These are phyloP conservation scores for Brachionus plicatilis DNA, from an alignment of 1,140 invertebrate species.

Conservation along the genomic window DNA sequence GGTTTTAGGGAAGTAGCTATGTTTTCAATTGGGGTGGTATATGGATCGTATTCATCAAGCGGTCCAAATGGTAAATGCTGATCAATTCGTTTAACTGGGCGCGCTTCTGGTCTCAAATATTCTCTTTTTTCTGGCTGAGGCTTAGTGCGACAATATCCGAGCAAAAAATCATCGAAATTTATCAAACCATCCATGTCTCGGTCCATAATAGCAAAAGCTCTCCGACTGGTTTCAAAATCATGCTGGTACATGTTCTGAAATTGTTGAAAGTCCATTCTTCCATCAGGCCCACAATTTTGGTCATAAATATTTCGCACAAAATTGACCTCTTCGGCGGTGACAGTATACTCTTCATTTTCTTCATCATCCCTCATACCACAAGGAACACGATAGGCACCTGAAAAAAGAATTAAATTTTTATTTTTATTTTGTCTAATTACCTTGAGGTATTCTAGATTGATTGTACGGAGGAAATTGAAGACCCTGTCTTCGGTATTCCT, in stretches of 20 bases:
- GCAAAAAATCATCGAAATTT: constrained; percentile 22
- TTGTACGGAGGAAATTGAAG: neutral
- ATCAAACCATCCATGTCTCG: neutral
- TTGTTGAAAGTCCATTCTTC: constrained; percentile 24
- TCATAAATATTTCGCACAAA: neutral
- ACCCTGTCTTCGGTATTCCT: neutral
- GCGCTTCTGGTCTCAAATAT: neutral
- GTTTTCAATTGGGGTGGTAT: neutral
- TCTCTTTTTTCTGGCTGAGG: neutral
- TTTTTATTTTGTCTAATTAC: neutral
- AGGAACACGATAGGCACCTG: neutral
- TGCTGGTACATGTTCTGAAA: neutral
- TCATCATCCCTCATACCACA: neutral
- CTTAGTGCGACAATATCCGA: neutral
- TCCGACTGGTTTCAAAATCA: neutral
- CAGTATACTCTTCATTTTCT: constrained; percentile 10
- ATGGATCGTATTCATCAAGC: constrained; percentile 24
- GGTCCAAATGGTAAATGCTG: neutral
- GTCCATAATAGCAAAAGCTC: neutral
- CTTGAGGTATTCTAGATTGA: neutral
- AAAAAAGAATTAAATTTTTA: neutral
- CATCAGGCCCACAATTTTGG: constrained; percentile 1
- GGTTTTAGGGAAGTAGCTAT: neutral
- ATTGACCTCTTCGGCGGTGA: neutral
- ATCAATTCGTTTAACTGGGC: neutral